Percentiles rank a stretch among this genome's conserved stretches.
Evolutionary conservation across 1,140 invertebrate species (phyloP).

Genomic region (Alviniconcha marisindica): DNA sequence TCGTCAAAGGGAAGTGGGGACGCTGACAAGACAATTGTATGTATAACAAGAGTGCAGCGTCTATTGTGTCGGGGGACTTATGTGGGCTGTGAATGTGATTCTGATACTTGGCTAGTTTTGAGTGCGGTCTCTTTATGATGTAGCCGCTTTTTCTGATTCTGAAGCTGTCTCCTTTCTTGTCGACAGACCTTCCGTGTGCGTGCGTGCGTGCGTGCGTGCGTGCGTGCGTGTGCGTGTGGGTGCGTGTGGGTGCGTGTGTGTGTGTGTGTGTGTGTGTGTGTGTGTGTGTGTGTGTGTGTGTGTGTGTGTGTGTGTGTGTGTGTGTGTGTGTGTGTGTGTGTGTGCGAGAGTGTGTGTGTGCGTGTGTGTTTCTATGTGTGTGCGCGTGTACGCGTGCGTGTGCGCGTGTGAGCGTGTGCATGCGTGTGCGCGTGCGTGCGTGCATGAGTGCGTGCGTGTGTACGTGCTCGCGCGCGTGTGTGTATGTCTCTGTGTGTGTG

Average conservation of each 20-base stretch:
- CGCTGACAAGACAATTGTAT: too few species aligned
- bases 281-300: background rate
- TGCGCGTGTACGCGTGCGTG: background rate
- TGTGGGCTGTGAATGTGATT: too few species aligned
- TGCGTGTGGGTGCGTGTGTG: background rate
- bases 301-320: conserved; percentile 1
- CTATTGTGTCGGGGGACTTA: too few species aligned
- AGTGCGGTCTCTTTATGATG: too few species aligned
- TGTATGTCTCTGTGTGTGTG: too few species aligned
- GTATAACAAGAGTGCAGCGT: too few species aligned
- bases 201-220: background rate
- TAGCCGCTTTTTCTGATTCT: too few species aligned
- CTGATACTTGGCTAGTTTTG: too few species aligned
- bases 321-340: background rate
- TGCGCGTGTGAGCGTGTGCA: background rate
- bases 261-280: background rate
- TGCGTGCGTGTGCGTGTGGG: conserved; percentile 4
- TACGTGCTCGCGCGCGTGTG: too few species aligned
- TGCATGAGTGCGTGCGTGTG: too few species aligned
- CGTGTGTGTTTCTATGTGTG: background rate
- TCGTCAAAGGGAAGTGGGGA: too few species aligned
- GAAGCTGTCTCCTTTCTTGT: too few species aligned
- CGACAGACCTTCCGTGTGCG: background rate
- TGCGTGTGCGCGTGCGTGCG: background rate
- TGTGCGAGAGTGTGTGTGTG: background rate